Percentiles rank a stretch among this genome's conserved stretches.
These are phyloP conservation scores for Diarsia brunnea DNA, from an alignment of 2,888 invertebrate species.

Conservation along the genomic window DNA sequence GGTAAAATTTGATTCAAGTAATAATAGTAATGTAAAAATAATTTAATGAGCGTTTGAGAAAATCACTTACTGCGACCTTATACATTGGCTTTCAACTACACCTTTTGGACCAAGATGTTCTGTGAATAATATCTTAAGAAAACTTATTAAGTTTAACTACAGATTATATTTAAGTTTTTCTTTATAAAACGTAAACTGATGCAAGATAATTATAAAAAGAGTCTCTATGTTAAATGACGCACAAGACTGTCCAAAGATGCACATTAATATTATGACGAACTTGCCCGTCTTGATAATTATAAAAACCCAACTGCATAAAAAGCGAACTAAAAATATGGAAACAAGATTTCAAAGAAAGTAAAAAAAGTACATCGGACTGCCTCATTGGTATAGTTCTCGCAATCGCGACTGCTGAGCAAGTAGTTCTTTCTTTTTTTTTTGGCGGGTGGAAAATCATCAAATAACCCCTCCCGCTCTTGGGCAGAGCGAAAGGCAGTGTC, in stretches of 20 bases:
- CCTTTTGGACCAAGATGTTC: background rate
- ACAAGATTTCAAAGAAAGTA: background rate
- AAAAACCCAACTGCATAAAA: background rate
- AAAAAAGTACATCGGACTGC: too few species aligned
- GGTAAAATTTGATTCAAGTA: conserved; percentile 2
- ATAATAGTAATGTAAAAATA: conserved; percentile 2
- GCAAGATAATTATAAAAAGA: background rate
- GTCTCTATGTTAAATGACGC: conserved; percentile 8
- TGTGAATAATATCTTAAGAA: background rate
- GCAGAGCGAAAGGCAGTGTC: too few species aligned
- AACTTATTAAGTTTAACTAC: background rate
- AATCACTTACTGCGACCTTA: conserved; percentile 4
- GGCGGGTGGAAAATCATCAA: too few species aligned
- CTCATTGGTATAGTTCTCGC: too few species aligned
- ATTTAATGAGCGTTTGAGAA: background rate
- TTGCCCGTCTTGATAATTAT: conserved; percentile 4
- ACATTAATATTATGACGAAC: conserved; percentile 8
- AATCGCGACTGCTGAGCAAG: too few species aligned
- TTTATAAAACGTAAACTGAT: background rate
- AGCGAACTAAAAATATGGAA: background rate
- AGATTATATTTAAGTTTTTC: background rate
- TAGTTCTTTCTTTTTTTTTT: too few species aligned
- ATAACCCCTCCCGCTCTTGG: too few species aligned
- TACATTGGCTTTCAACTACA: background rate
- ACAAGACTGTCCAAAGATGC: conserved; percentile 4